Evolutionary conservation across 2,113 vertebrate genomes (phyloP).

Genomic region (Eurystomus gularis): DNA sequence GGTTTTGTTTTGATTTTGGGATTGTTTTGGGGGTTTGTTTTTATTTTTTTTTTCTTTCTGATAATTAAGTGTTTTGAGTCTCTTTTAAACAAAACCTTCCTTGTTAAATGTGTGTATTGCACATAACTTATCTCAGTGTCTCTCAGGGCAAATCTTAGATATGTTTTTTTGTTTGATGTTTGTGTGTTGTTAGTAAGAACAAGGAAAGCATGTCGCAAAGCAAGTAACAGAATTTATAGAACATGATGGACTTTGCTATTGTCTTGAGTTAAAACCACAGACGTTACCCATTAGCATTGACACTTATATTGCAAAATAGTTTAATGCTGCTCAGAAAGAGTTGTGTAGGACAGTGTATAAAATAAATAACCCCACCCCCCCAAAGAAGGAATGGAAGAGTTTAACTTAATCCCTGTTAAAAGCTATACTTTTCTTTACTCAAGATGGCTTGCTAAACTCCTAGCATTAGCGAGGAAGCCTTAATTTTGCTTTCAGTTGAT

Average conservation of each 20-base stretch:
- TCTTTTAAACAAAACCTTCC: neutral
- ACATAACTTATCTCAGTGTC: neutral
- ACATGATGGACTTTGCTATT: neutral
- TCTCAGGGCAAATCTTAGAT: neutral
- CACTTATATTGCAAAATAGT: neutral
- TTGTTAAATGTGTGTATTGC: neutral
- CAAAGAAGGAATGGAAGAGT: neutral
- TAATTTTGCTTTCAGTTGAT: neutral
- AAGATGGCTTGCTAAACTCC: neutral
- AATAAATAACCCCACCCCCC: accelerated
- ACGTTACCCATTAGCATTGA: neutral
- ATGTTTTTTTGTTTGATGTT: neutral
- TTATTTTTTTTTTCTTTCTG: neutral
- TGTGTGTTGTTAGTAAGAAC: neutral
- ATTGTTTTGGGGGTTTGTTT: neutral
- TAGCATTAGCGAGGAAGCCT: neutral
- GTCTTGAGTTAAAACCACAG: neutral
- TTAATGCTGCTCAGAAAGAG: neutral
- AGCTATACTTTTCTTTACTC: neutral
- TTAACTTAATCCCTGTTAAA: neutral
- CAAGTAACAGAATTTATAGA: neutral
- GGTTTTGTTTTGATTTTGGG: no score
- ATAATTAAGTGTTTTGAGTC: neutral
- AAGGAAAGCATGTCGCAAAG: neutral
- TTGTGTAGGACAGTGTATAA: neutral